Evolutionary conservation across 2,797 vertebrate genomes (phyloP), one percentile per base, ranked within the genome.

Genomic region (Eutrigla gurnardus): DNA sequence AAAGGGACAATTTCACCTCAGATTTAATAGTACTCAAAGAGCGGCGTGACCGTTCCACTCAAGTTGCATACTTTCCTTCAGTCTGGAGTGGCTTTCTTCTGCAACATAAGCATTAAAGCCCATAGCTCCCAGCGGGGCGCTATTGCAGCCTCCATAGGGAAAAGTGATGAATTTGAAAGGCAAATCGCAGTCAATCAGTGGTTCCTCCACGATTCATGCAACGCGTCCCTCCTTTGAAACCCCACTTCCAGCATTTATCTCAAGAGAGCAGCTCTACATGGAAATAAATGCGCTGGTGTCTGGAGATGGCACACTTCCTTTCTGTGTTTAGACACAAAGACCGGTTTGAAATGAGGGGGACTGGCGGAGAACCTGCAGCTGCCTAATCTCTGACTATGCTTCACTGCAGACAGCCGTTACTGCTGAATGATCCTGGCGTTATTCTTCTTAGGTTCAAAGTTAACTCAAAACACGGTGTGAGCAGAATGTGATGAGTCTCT

Each of bases 1-100:
- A 75, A 77, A 86, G 68, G 78, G 82, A 74, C 80, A 78, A 84
- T 89, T 93, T 92, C 73, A 82, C 77, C 84, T 86, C 64, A 63
- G 62, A 75, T 86, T 78, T 87, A 81, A 88, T 67, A 75, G 62
- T 73, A 11, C 61, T 77, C 66, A 82, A 33, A 75, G 71, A 88
- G 55, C 72, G 78, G 65, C 75, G 66, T 86, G 89, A 83, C 82
- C 45, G 49, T 78, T 86, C 70, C 58, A 65, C 52, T 83, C 61
- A 85, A 80, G 89, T 69, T 66, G 64, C 70, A 85, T 42, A 70
- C 69, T 88, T 86, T 78, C 77, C 72, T 66, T 83, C 81, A 82
- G 68, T 79, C 54, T 66, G 77, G 57, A 70, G 69, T 65, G 71
- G 66, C 75, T 82, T 80, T 83, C 81, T 81, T 74, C 18, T 1